Conservation (phyloP, 2,888 invertebrate genomes). For the Apodemia arnacis region DNA sequence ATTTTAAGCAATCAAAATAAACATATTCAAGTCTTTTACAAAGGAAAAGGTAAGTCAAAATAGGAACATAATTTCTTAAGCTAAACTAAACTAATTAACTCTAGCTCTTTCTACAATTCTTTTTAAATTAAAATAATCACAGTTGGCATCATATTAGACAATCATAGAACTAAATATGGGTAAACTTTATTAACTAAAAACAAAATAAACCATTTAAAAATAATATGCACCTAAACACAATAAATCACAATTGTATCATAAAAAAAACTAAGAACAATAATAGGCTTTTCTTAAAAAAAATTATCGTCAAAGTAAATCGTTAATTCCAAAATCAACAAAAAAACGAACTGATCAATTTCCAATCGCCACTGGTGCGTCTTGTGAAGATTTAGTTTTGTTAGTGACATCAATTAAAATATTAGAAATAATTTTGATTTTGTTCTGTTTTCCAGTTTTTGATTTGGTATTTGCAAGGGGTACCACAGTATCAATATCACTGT, state of each 20-base stretch:
- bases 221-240: not conserved
- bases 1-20: not conserved
- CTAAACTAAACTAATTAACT: not conserved
- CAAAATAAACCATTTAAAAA: no score
- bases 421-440: not conserved
- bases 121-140: not conserved
- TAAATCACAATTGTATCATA: not conserved
- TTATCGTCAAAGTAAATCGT: not conserved
- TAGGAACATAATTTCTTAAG: no score
- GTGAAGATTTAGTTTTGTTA: not conserved
- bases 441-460: not conserved
- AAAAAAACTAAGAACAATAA: not conserved
- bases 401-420: not conserved
- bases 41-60: no score
- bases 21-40: no score
- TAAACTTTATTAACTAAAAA: not conserved
- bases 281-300: not conserved
- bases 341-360: not conserved
- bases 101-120: not conserved
- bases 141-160: not conserved
- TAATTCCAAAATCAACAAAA: not conserved
- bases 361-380: not conserved
- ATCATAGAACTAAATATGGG: not conserved
- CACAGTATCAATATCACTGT: slow-evolving; percentile 3
- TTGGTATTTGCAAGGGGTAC: not conserved